phyloP scores from a whole-genome alignment of 2,797 vertebrate genomes.

The Lophotriccus pileatus region DNA sequence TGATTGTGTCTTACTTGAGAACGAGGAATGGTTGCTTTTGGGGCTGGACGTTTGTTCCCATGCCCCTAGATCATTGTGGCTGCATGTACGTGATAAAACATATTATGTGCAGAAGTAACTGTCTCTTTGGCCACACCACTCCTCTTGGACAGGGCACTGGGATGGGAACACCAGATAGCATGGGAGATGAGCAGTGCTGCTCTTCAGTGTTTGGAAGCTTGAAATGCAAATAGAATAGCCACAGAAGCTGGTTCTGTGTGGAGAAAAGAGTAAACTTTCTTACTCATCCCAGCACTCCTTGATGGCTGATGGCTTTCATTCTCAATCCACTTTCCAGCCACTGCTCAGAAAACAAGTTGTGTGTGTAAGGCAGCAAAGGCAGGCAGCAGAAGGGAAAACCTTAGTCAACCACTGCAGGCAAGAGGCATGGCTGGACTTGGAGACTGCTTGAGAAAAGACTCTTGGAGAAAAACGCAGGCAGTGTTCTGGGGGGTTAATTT shows the following conservation, averaged over 20 bases:
- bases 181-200: rapidly evolving
- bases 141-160: rapidly evolving
- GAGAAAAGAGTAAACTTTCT: not conserved
- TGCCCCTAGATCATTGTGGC: not conserved
- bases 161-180: rapidly evolving
- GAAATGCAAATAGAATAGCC: not conserved
- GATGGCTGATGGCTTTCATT: not conserved
- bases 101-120: not conserved
- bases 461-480: not conserved
- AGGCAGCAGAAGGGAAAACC: not conserved
- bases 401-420: not conserved
- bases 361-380: not conserved
- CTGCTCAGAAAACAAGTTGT: not conserved
- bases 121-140: not conserved
- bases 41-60: rapidly evolving
- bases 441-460: not conserved
- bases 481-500: not conserved
- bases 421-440: not conserved
- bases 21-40: not conserved
- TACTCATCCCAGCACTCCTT: not conserved
- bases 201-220: not conserved
- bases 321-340: not conserved
- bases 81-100: not conserved
- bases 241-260: not conserved
- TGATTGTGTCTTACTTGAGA: not conserved